These are phyloP conservation scores for Drosophila kambysellisi DNA, from an alignment of 2,888 invertebrate species.

Conservation along the genomic window DNA sequence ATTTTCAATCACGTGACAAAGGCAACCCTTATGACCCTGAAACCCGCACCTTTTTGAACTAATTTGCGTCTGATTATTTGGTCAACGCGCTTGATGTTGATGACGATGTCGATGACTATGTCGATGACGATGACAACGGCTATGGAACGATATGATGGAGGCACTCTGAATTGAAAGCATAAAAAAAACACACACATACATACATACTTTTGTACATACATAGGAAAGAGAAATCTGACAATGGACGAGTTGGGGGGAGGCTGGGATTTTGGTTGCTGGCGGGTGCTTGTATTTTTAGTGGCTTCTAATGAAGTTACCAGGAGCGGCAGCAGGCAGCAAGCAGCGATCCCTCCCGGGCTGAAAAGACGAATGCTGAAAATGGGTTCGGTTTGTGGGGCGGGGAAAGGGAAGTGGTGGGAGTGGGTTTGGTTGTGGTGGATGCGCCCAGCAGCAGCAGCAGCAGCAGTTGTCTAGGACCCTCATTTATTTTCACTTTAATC, in stretches of 20 bases:
- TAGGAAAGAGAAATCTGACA: too few relatives aligned
- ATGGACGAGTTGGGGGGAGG: not conserved
- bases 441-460: slow-evolving; percentile 41
- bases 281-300: slow-evolving; percentile 56
- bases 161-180: slow-evolving; percentile 61
- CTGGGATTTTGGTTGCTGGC: not conserved
- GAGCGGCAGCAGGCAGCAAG: slow-evolving; percentile 1
- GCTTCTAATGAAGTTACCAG: slow-evolving; percentile 68
- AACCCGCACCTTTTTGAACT: slow-evolving; percentile 55
- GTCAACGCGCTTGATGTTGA: slow-evolving; percentile 16
- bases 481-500: slow-evolving; percentile 79
- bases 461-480: slow-evolving; percentile 78
- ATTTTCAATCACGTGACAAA: not conserved
- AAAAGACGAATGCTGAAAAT: slow-evolving; percentile 50
- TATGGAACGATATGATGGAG: slow-evolving; percentile 56
- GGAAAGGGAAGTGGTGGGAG: not conserved
- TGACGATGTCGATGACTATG: slow-evolving; percentile 6
- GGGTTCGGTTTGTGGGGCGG: not conserved
- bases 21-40: not conserved
- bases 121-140: slow-evolving; percentile 14
- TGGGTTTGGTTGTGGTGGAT: slow-evolving; percentile 15
- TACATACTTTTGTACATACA: not conserved
- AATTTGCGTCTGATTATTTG: slow-evolving; percentile 60
- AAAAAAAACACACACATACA: not conserved
- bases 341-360: slow-evolving; percentile 37